A percentile compares a stretch with the other conserved stretches of the same genome.
These are phyloP conservation scores for Garrulus glandarius DNA, from an alignment of 2,797 vertebrate species.

Conservation along the genomic window DNA sequence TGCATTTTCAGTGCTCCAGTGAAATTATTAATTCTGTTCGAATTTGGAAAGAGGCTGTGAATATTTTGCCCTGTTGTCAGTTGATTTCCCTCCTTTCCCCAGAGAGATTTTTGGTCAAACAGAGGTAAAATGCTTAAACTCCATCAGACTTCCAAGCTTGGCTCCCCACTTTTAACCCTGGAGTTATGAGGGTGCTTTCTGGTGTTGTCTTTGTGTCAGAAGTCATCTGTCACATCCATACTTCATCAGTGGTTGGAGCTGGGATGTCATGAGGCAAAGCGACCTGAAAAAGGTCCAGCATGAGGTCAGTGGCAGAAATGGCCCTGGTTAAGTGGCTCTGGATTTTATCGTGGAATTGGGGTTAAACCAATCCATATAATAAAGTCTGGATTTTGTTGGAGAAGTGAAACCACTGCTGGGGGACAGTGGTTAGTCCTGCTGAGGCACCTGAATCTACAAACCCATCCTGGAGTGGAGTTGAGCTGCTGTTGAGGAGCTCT, in stretches of 20 bases:
- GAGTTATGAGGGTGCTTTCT: neutral
- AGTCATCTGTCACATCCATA: neutral
- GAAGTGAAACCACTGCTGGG: neutral
- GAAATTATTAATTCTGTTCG: neutral
- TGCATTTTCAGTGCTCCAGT: neutral
- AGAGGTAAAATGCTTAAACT: neutral
- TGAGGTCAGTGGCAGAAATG: neutral
- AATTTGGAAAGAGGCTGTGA: neutral
- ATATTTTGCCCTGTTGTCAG: neutral
- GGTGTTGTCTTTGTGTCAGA: neutral
- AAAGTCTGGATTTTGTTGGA: neutral
- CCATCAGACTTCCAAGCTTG: neutral
- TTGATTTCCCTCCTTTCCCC: neutral
- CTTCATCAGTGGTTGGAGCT: neutral
- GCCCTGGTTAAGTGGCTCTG: neutral
- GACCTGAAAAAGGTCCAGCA: neutral
- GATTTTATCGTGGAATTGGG: neutral
- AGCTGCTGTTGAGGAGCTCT: neutral
- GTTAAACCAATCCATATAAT: neutral
- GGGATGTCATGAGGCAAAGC: neutral
- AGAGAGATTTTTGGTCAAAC: neutral
- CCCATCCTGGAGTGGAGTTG: neutral
- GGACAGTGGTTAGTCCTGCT: neutral
- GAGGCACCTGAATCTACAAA: neutral
- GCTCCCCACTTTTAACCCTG: neutral